Conservation (phyloP, 1,140 invertebrate genomes). For the Leptoteleia sp. region DNA sequence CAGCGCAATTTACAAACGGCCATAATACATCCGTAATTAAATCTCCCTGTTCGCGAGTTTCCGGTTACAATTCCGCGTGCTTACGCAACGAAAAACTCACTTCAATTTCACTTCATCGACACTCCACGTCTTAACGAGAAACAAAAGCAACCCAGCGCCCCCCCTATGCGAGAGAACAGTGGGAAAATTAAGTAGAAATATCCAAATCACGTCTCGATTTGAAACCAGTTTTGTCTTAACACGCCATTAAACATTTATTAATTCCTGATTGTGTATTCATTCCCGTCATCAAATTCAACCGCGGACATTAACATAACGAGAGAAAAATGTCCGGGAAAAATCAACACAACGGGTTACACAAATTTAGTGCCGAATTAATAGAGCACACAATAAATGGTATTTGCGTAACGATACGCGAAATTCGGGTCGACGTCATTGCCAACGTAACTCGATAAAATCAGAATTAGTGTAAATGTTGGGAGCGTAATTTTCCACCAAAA, state of each 20-base stretch:
- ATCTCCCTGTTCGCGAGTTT: too few relatives aligned
- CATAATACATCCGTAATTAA: too few relatives aligned
- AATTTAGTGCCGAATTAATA: constrained; percentile 2
- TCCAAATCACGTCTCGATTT: too few relatives aligned
- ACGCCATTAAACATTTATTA: not conserved
- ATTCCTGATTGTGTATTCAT: not conserved
- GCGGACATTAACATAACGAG: not conserved
- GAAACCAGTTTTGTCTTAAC: not conserved
- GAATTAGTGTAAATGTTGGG: constrained; percentile 11
- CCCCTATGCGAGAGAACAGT: too few relatives aligned
- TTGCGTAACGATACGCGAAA: constrained; percentile 6
- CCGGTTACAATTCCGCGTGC: too few relatives aligned
- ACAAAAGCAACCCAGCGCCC: too few relatives aligned
- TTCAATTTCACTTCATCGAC: too few relatives aligned
- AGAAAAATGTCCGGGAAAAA: not conserved
- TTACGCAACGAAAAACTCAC: too few relatives aligned
- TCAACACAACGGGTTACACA: not conserved
- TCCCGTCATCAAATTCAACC: not conserved
- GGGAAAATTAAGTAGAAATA: too few relatives aligned
- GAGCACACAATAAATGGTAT: constrained; percentile 3
- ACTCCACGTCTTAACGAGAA: too few relatives aligned
- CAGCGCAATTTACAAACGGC: too few relatives aligned
- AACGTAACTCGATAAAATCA: constrained; percentile 8
- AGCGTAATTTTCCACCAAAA: constrained; percentile 3
- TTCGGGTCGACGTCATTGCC: not conserved